Evolutionary conservation across 2,888 invertebrate genomes (phyloP).

Genomic region (Peribatodes rhomboidaria): DNA sequence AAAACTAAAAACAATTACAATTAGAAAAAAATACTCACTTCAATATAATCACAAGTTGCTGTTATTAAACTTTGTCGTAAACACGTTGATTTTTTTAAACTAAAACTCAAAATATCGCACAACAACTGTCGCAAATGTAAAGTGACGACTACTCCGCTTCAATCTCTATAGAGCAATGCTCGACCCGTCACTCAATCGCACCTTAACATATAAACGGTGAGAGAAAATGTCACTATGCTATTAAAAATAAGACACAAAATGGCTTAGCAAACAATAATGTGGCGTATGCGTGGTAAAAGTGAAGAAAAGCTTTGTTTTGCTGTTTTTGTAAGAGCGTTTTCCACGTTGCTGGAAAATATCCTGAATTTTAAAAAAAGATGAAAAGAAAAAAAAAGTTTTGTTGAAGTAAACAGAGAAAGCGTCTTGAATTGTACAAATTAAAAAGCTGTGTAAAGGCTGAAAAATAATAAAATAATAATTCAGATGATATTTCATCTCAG

Average conservation of each 20-base stretch:
- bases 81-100: constrained; percentile 11
- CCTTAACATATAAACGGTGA: neutral
- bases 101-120: constrained; percentile 16
- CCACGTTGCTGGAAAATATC: neutral
- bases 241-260: neutral
- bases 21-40: neutral
- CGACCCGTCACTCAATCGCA: constrained; percentile 27
- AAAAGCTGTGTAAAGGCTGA: too few relatives aligned
- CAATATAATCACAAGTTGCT: neutral
- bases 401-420: too few relatives aligned
- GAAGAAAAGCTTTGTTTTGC: constrained; percentile 37
- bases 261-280: constrained; percentile 1
- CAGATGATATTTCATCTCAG: too few relatives aligned
- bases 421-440: too few relatives aligned
- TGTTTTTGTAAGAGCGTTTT: constrained; percentile 9
- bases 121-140: constrained; percentile 26
- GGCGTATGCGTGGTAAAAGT: constrained; percentile 43
- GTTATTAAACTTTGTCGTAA: neutral
- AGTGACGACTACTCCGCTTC: constrained; percentile 41
- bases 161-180: constrained; percentile 43
- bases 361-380: neutral
- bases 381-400: too few relatives aligned
- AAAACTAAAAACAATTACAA: neutral
- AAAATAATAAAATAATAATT: too few relatives aligned
- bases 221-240: constrained; percentile 21